phyloP scores from a whole-genome alignment of 2,113 vertebrate genomes.

The Tricholaema leucomelas region DNA sequence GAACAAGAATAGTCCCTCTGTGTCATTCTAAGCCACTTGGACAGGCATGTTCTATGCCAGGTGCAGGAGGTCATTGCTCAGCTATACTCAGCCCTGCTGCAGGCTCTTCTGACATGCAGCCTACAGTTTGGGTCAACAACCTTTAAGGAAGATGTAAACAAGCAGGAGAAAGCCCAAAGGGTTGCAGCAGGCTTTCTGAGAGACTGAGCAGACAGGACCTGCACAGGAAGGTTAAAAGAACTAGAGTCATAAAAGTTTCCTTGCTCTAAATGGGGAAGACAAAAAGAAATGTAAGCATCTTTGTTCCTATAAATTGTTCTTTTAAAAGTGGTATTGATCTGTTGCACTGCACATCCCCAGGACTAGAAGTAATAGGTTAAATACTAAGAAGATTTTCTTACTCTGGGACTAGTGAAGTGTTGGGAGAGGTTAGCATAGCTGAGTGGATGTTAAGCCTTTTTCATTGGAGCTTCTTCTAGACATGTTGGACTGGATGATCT shows the following conservation, averaged over 20 bases:
- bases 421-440: neutral
- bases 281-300: neutral
- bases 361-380: conserved; percentile 17
- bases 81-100: neutral
- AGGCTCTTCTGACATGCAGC: neutral
- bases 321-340: conserved; percentile 18
- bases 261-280: neutral
- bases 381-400: neutral
- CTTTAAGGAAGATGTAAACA: neutral
- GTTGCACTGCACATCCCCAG: neutral
- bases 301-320: conserved; percentile 19
- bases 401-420: neutral
- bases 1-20: neutral
- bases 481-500: too few species aligned
- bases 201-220: conserved; percentile 16
- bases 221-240: conserved; percentile 1
- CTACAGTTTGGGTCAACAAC: rapidly evolving
- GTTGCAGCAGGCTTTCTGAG: neutral
- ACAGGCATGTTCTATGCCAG: neutral
- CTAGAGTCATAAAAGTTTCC: neutral
- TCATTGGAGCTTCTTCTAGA: neutral
- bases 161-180: neutral
- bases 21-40: neutral
- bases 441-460: neutral
- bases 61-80: neutral